A percentile compares a stretch with the other conserved stretches of the same genome.
Conservation (phyloP, 2,113 vertebrate genomes). For the Nerophis lumbriciformis region DNA sequence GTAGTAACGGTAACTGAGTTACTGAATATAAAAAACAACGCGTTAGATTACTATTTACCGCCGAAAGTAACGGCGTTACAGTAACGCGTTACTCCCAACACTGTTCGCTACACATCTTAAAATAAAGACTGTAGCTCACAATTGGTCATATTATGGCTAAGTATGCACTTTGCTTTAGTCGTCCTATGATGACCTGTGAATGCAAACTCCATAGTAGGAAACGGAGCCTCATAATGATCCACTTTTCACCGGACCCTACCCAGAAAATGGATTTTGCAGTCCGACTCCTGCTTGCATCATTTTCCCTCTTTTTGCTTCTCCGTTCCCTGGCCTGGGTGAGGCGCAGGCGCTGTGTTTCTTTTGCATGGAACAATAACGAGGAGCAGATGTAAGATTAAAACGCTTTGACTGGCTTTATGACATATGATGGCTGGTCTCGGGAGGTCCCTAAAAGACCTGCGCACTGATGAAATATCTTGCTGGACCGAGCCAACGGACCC, state of each 20-base stretch:
- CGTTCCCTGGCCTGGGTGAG: constrained; percentile 47
- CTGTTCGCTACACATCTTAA: too few species aligned
- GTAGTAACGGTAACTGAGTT: too few species aligned
- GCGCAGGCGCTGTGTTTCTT: constrained; percentile 51
- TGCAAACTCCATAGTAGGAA: constrained; percentile 19
- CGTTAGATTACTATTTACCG: too few species aligned
- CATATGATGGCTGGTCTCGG: constrained; percentile 67
- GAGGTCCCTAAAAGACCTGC: constrained; percentile 65
- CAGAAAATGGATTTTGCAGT: constrained; percentile 39
- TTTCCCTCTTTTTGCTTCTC: constrained; percentile 23
- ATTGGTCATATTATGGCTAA: constrained; percentile 1
- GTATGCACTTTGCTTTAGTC: constrained; percentile 19
- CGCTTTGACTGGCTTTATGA: constrained; percentile 68
- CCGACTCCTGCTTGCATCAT: constrained; percentile 18
- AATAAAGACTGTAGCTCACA: constrained; percentile 17
- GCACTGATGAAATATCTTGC: constrained; percentile 65
- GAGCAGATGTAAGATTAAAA: constrained; percentile 78
- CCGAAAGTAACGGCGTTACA: too few species aligned
- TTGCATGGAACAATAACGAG: constrained; percentile 69
- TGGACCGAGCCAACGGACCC: constrained; percentile 30
- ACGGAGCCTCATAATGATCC: constrained; percentile 30
- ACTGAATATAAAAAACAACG: too few species aligned
- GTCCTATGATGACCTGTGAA: constrained; percentile 34
- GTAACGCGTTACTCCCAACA: too few species aligned
- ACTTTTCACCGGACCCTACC: constrained; percentile 39